phyloP scores from a whole-genome alignment of 1,140 invertebrate genomes.

The Octopus sinensis region DNA sequence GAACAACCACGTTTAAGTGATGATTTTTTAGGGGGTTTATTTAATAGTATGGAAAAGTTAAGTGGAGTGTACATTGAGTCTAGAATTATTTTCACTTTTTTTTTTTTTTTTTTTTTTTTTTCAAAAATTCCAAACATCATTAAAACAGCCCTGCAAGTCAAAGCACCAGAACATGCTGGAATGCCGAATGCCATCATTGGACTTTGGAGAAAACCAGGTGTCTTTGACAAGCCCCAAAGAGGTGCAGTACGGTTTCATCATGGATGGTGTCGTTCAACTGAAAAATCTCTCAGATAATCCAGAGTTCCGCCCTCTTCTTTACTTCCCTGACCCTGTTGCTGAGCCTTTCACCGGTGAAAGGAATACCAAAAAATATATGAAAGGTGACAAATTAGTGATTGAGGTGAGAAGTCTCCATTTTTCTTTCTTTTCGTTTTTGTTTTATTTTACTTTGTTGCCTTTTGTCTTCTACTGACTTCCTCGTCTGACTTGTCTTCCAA shows the following conservation, averaged over 20 bases:
- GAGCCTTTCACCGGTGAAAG: constrained; percentile 29
- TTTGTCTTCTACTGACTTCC: no score
- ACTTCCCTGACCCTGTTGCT: constrained; percentile 44
- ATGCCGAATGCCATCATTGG: constrained; percentile 33
- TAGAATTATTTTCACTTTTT: no score
- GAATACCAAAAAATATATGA: constrained; percentile 32
- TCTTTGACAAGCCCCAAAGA: constrained; percentile 44
- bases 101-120: no score
- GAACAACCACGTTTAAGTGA: no score
- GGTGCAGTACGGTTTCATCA: constrained; percentile 47
- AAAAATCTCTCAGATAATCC: constrained; percentile 39
- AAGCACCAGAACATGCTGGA: constrained; percentile 28
- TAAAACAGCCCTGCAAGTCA: constrained; percentile 25
- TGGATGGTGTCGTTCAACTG: constrained; percentile 40
- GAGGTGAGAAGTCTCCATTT: constrained; percentile 28
- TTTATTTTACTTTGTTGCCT: background rate
- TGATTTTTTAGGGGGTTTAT: no score
- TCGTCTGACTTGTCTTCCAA: no score
- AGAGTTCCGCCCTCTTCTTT: constrained; percentile 37
- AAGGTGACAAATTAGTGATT: constrained; percentile 38
- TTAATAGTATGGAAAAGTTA: no score
- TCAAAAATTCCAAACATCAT: no score
- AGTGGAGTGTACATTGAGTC: no score
- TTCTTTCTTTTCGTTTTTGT: background rate
- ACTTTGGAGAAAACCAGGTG: constrained; percentile 31